Evolutionary conservation across 2,797 vertebrate genomes (phyloP), one percentile per base, ranked within the genome.

Genomic region (Coilia nasus): DNA sequence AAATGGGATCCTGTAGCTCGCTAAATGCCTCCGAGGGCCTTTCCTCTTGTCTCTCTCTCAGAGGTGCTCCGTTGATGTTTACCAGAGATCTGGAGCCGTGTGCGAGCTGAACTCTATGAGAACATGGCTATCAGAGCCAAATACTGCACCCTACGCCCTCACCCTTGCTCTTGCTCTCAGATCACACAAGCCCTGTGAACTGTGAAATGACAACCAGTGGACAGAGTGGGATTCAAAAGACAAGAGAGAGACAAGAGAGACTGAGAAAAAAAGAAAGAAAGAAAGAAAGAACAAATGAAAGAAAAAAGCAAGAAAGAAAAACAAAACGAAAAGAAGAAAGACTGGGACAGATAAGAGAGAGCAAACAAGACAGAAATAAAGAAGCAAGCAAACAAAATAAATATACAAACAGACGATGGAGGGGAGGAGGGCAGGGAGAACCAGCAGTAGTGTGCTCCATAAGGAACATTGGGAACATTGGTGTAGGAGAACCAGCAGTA

Each of bases 61-160:
- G 35, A 78, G 71, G 35, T 44, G 31, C 71, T 44, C 17, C 5
- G 71, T 21, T 78, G 71, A 78, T 44, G 44, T 78, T 78, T 44
- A 78, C 71, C 71, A 78, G 71, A 78, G 71, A 78, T 78, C 71
- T 78, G 71, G 71, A 78, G 35, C 31, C 0, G 17, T 78, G 31
- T 78, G 14, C 14, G 50, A 14, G 50, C 50, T 54, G 71, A 19
- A 7, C 35, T 78, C 19, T 11, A 78, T 78, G 71, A 78, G 71
- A 78, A 44, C 71, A 78, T 78, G 17, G 21, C 31, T 78, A 21
- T 41, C 35, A 2, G 31, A 44, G 71, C 71, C 71, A 78, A 78
- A 78, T 10, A 6, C 71, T 78, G 71, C 71, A 44, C 71, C 71
- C 71, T 41, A 44, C 71, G 17, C 31, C 71, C 71, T 78, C n/a